These are phyloP conservation scores for Scolopax bukidnonensis DNA, from an alignment of 2,797 vertebrate genomes.

Conservation along the genomic window DNA sequence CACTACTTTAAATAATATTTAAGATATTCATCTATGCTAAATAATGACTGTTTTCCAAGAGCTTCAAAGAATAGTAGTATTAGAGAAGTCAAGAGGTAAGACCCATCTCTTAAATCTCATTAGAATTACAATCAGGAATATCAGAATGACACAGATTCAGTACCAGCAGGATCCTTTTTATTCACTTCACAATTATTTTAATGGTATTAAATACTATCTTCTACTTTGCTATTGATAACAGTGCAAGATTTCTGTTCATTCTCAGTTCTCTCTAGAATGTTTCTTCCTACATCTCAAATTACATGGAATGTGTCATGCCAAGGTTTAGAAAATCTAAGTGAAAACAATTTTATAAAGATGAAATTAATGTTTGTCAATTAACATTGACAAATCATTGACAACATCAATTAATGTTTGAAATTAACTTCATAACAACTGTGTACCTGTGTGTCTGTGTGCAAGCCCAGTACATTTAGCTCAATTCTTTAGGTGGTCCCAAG, in stretches of 20 bases:
- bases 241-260: background rate
- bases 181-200: background rate
- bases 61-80: background rate
- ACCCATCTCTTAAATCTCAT: background rate
- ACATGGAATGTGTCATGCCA: background rate
- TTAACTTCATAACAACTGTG: background rate
- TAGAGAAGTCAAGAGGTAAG: background rate
- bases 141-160: background rate
- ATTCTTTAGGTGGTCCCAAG: background rate
- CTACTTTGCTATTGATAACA: background rate
- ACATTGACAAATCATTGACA: too few species aligned
- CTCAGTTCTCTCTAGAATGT: background rate
- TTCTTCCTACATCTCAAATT: background rate
- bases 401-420: too few species aligned
- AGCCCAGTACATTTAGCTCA: background rate
- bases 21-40: background rate
- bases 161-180: background rate
- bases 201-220: background rate
- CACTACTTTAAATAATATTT: background rate
- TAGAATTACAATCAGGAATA: background rate
- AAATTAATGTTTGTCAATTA: background rate
- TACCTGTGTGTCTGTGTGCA: background rate
- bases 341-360: background rate
- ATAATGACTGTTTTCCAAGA: background rate
- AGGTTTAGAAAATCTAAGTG: background rate